Evolutionary conservation across 2,113 vertebrate genomes (phyloP).

Genomic region (Gnathochromis pfefferi): DNA sequence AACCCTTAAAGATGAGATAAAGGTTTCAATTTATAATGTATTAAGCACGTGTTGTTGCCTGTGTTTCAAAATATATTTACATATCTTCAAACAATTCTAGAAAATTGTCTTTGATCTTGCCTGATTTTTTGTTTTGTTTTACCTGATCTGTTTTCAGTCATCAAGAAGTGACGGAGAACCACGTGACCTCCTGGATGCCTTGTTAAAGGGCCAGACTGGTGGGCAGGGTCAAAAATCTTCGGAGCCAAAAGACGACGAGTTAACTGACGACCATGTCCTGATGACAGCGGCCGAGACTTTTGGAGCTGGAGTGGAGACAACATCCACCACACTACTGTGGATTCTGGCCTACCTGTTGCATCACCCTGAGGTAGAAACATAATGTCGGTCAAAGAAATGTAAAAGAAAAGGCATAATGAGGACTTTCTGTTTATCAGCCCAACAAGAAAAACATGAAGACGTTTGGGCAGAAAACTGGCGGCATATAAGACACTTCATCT

Average conservation of each 20-base stretch:
- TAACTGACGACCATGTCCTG: conserved; percentile 73
- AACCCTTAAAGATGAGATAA: accelerated
- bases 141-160: conserved; percentile 22
- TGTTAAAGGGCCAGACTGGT: conserved; percentile 56
- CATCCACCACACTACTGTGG: conserved; percentile 73
- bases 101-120: background rate
- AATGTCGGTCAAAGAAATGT: accelerated
- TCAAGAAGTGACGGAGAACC: conserved; percentile 51
- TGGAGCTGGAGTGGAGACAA: conserved; percentile 70
- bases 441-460: background rate
- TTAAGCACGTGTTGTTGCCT: background rate
- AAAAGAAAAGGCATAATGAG: background rate
- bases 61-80: background rate
- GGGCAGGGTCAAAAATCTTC: background rate
- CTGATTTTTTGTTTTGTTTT: background rate
- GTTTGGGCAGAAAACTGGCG: background rate
- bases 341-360: conserved; percentile 69
- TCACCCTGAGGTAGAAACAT: conserved; percentile 52
- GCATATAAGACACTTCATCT: background rate
- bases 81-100: background rate
- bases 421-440: background rate
- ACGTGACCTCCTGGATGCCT: conserved; percentile 71
- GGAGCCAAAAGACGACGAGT: background rate
- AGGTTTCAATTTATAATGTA: background rate
- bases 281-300: conserved; percentile 71